These are phyloP conservation scores for Bombyx mori DNA, from an alignment of 1,140 invertebrate genomes.

Conservation along the genomic window ASM3026992v2 NC_085116.1:9220501-9221000, in stretches of 20 bases:
- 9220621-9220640: slow-evolving; percentile 79
- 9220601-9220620: slow-evolving; percentile 77
- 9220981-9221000: no score
- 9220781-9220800: slow-evolving; percentile 88
- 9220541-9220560: no score
- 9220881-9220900: no score
- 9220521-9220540: no score
- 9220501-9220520: no score
- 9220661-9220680: slow-evolving; percentile 78
- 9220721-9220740: slow-evolving; percentile 82
- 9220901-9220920: no score
- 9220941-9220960: no score
- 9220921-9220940: no score
- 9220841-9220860: slow-evolving; percentile 34
- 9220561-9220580: slow-evolving; percentile 25
- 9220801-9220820: slow-evolving; percentile 88
- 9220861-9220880: slow-evolving; percentile 11
- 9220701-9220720: slow-evolving; percentile 85
- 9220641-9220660: slow-evolving; percentile 81
- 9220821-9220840: slow-evolving; percentile 67
- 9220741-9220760: slow-evolving; percentile 85
- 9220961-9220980: no score
- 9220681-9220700: slow-evolving; percentile 88
- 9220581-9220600: slow-evolving; percentile 24
- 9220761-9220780: slow-evolving; percentile 90